Percentiles rank a stretch among this genome's conserved stretches.
Conservation (phyloP, 2,113 vertebrate genomes). For the Mirounga angustirostris region DNA sequence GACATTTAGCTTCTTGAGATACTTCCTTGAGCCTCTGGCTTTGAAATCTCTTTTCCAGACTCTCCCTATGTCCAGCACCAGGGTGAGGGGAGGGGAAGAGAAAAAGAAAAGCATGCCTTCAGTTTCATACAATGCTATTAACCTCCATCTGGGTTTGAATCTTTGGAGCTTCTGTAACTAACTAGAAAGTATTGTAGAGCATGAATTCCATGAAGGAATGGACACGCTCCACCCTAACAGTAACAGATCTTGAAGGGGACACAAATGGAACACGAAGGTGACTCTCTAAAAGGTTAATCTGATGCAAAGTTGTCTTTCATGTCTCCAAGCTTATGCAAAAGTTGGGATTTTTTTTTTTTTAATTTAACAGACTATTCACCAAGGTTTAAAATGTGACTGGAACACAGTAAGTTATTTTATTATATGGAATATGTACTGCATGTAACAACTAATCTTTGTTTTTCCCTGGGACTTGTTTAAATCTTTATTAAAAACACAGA, state of each 20-base stretch:
- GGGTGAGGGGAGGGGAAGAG: rapidly evolving
- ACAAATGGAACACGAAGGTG: background rate
- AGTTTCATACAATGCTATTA: background rate
- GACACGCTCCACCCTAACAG: background rate
- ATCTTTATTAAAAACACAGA: background rate
- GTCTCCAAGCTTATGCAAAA: background rate
- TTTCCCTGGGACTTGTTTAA: background rate
- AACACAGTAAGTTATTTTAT: background rate
- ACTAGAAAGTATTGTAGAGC: background rate
- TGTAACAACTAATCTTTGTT: background rate
- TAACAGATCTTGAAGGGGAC: background rate
- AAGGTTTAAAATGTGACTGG: background rate
- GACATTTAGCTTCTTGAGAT: background rate
- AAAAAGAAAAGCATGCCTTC: background rate
- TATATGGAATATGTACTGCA: background rate
- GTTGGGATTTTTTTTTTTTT: background rate
- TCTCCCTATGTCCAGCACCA: background rate
- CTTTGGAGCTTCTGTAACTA: background rate
- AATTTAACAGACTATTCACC: background rate
- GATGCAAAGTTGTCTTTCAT: background rate
- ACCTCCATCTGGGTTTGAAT: background rate
- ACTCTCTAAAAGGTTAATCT: background rate
- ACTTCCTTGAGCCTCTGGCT: background rate
- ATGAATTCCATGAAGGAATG: conserved; percentile 6
- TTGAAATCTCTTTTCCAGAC: conserved; percentile 31